Base-by-base conservation (phyloP, 2,113 vertebrate species). In the Oryzias celebensis region DNA sequence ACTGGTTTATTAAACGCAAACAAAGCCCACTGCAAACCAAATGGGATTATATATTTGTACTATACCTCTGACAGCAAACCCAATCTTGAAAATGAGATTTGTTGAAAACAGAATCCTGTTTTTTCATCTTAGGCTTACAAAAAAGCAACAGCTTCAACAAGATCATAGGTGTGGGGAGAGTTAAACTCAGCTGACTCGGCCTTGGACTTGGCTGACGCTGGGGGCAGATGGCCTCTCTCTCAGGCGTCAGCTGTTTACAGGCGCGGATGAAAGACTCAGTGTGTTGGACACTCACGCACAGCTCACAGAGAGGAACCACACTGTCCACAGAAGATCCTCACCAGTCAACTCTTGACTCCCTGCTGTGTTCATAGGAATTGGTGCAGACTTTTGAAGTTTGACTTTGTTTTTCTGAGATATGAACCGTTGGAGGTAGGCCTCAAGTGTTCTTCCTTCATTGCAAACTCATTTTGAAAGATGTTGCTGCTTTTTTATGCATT, bases 201-300 rank as follows among this genome's bases (percentile, higher is more conserved):
- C 80, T 82, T 78, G 83, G 62, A 78, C 77, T 85, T 80, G 77
- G 77, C 61, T 69, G 64, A 73, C 47, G 5, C 65, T 49, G 55
- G 50, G 60, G 68, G 65, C 84, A 89, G 87, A 84, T 83, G 81
- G 82, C 62, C 65, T 31, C 58, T 47, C 65, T 75, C 78, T 63
- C 79, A 75, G 54, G 76, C 62, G 63, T 83, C 85, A 81, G 85
- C 80, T 82, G 75, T 64, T 83, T 60, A 74, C 69, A 61, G 52
- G 36, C 65, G 36, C 78, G 78, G 75, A 75, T 55, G 70, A 76
- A 53, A 41, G 68, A 47, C 54, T 70, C 42, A 61, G 24, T 42
- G 69, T 14, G 2, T 62, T 14, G 43, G 53, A 60, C 63, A 14
- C 26, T 56, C 48, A 45, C 44, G 17, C 60, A 46, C 23, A 61